These are phyloP conservation scores for Andrena bucephala DNA, from an alignment of 2,888 invertebrate species.

Conservation along the genomic window DNA sequence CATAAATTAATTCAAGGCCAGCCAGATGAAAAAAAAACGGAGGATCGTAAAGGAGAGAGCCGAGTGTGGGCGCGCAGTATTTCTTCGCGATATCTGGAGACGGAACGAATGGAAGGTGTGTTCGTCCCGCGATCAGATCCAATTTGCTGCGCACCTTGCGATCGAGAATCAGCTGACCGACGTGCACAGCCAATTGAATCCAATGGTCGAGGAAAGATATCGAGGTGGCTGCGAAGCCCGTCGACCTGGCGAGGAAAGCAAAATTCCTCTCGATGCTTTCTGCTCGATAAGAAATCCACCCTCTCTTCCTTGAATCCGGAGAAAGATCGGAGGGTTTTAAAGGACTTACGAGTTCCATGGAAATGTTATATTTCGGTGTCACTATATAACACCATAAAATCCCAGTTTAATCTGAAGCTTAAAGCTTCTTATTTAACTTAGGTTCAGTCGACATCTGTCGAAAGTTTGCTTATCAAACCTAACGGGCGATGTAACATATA, in stretches of 20 bases:
- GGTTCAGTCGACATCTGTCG: not conserved
- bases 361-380: slow-evolving; percentile 9
- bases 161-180: slow-evolving; percentile 51
- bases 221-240: not conserved
- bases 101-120: slow-evolving; percentile 22
- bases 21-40: slow-evolving; percentile 30
- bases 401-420: not conserved
- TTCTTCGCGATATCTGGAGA: slow-evolving; percentile 1
- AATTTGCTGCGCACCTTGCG: slow-evolving; percentile 48
- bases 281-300: not conserved
- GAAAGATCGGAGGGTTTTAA: not conserved
- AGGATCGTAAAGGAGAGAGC: slow-evolving; percentile 7
- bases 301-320: not conserved
- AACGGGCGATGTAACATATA: slow-evolving; percentile 7
- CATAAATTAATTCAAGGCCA: slow-evolving; percentile 57
- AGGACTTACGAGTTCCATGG: too few species aligned
- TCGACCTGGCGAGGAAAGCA: not conserved
- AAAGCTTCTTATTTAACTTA: slow-evolving; percentile 8
- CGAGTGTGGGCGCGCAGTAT: slow-evolving; percentile 8
- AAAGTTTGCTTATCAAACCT: not conserved
- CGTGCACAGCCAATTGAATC: slow-evolving; percentile 45
- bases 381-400: slow-evolving; percentile 1
- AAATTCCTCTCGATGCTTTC: slow-evolving; percentile 10
- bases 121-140: slow-evolving; percentile 34
- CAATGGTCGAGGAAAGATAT: slow-evolving; percentile 24